These are phyloP conservation scores for Hippoglossus stenolepis DNA, from an alignment of 2,113 vertebrate species.

Conservation along the genomic window DNA sequence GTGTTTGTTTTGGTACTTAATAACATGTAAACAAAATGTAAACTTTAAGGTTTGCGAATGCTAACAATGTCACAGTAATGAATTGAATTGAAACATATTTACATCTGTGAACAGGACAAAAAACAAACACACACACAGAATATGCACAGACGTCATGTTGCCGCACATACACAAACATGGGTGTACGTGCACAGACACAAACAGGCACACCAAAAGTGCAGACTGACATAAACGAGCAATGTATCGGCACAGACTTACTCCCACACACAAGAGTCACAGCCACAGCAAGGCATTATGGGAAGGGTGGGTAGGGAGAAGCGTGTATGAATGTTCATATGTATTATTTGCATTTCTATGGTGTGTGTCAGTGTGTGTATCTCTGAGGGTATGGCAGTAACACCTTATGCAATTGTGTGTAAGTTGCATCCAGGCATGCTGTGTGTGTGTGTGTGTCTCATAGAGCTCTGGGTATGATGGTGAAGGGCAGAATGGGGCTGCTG, in stretches of 20 bases:
- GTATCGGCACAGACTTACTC: slow-evolving; percentile 6
- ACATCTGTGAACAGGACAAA: slow-evolving; percentile 20
- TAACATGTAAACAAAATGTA: slow-evolving; percentile 64
- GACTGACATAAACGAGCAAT: background rate
- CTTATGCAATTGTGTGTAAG: slow-evolving; percentile 23
- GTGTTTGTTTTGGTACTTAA: slow-evolving; percentile 22
- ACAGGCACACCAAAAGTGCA: slow-evolving; percentile 32
- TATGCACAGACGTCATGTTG: slow-evolving; percentile 36
- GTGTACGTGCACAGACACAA: slow-evolving; percentile 25
- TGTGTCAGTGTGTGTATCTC: slow-evolving; percentile 22
- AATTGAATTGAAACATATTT: slow-evolving; percentile 17
- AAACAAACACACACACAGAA: slow-evolving; percentile 1
- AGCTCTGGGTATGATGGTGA: slow-evolving; percentile 94
- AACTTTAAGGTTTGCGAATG: slow-evolving; percentile 40
- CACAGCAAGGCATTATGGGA: slow-evolving; percentile 63
- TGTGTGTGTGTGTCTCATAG: slow-evolving; percentile 82
- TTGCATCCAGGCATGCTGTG: slow-evolving; percentile 3
- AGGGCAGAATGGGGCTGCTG: slow-evolving; percentile 95
- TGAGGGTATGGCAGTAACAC: slow-evolving; percentile 12
- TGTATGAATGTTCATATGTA: slow-evolving; percentile 5
- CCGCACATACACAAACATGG: slow-evolving; percentile 31
- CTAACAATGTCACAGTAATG: slow-evolving; percentile 1
- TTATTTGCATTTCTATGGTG: slow-evolving; percentile 12
- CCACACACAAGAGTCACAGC: slow-evolving; percentile 15
- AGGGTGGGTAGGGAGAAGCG: background rate